A percentile compares a stretch with the other conserved stretches of the same genome.
These are phyloP conservation scores for Pentalonia nigronervosa DNA, from an alignment of 1,140 invertebrate species.

Conservation along the genomic window DNA sequence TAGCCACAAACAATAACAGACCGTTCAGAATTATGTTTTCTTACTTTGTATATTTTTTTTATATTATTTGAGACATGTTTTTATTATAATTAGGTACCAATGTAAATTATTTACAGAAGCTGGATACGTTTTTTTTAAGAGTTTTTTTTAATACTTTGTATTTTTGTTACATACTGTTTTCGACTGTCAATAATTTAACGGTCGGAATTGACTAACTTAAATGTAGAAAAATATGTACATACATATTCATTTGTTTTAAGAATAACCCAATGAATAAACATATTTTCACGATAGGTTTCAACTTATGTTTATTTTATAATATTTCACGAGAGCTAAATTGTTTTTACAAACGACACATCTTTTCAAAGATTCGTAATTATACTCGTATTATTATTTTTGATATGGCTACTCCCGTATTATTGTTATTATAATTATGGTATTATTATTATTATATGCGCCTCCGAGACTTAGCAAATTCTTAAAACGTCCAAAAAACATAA, in stretches of 20 bases:
- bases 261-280: not conserved
- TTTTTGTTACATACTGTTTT: not conserved
- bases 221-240: not conserved
- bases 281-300: not conserved
- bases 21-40: not conserved
- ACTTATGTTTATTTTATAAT: not conserved
- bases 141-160: not conserved
- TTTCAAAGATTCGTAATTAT: not conserved
- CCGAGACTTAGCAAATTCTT: not conserved
- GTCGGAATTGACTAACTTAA: not conserved
- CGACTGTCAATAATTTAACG: not conserved
- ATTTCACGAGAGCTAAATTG: not conserved
- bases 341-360: not conserved
- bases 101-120: not conserved
- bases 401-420: not conserved
- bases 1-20: not conserved
- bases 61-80: not conserved
- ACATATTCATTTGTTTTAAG: not conserved
- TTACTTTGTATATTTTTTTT: not conserved
- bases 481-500: not conserved
- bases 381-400: not conserved
- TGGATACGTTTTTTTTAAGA: not conserved
- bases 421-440: not conserved
- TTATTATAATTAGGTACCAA: not conserved
- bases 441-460: not conserved